A percentile compares a stretch with the other conserved stretches of the same genome.
These are phyloP conservation scores for Zenarchopterus dispar DNA, from an alignment of 2,797 vertebrate species.

Conservation along the genomic window DNA sequence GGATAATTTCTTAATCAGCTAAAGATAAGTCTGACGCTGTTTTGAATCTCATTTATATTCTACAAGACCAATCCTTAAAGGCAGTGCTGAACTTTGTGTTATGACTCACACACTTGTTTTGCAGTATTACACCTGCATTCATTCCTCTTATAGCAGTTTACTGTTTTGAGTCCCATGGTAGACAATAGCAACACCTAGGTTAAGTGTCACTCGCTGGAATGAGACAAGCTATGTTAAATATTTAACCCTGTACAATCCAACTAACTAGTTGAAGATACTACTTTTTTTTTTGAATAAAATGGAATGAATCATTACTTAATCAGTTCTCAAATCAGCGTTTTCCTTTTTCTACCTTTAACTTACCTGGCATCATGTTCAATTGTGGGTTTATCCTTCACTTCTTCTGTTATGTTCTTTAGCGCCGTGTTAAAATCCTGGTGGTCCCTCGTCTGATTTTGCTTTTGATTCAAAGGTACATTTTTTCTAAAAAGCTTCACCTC, in stretches of 20 bases:
- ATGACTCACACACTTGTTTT: slow-evolving; percentile 51
- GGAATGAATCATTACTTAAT: slow-evolving; percentile 7
- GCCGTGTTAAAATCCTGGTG: slow-evolving; percentile 13
- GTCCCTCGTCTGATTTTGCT: slow-evolving; percentile 7
- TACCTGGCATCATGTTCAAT: slow-evolving; percentile 55
- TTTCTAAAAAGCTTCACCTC: slow-evolving; percentile 79
- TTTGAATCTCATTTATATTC: slow-evolving; percentile 7
- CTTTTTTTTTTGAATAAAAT: too few species aligned
- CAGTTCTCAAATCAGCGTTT: slow-evolving; percentile 1
- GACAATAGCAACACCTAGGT: slow-evolving; percentile 3
- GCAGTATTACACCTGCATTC: slow-evolving; percentile 19
- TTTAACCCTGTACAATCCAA: not conserved
- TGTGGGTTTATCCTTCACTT: slow-evolving; percentile 29
- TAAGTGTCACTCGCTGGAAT: slow-evolving; percentile 2
- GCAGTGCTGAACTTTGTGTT: slow-evolving; percentile 38
- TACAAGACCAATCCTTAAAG: not conserved
- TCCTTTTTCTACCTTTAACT: slow-evolving; percentile 16
- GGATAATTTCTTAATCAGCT: not conserved
- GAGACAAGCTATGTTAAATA: not conserved
- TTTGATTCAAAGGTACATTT: slow-evolving; percentile 59
- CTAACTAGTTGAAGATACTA: not conserved
- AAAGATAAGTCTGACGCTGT: slow-evolving; percentile 13
- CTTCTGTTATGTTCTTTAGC: slow-evolving; percentile 20
- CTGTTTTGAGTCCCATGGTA: slow-evolving; percentile 9
- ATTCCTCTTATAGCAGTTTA: slow-evolving; percentile 32